phyloP scores from a whole-genome alignment of 2,888 invertebrate genomes.

The Tribolium freemani region DNA sequence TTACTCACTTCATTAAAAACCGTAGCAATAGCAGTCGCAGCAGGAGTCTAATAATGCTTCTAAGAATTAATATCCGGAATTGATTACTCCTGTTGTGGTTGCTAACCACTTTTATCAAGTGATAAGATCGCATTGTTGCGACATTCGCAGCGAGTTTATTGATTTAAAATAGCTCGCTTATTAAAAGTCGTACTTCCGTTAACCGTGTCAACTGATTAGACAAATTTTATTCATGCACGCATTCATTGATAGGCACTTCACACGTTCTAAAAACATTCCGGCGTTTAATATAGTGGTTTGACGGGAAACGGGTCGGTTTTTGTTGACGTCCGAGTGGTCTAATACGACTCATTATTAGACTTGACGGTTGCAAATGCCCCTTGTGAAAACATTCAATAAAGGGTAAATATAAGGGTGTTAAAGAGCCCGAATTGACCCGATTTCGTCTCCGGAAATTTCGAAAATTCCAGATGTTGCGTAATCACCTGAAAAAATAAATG shows the following conservation, averaged over 20 bases:
- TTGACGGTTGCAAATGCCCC: conserved; percentile 60
- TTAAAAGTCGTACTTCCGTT: conserved; percentile 31
- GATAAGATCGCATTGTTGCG: not conserved
- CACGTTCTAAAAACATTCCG: conserved; percentile 44
- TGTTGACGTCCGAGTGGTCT: conserved; percentile 56
- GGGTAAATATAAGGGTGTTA: conserved; percentile 51
- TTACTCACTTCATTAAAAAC: not conserved
- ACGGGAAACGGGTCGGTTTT: conserved; percentile 54
- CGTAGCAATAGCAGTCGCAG: conserved; percentile 4
- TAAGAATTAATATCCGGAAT: conserved; percentile 9
- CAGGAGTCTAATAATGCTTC: conserved; percentile 16
- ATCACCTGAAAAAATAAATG: conserved; percentile 56
- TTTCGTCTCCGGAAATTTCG: not conserved
- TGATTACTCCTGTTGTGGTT: conserved; percentile 15
- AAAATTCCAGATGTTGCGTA: not conserved
- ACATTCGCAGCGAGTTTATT: not conserved
- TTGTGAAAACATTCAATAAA: conserved; percentile 59
- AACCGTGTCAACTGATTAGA: conserved; percentile 15
- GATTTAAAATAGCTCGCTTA: not conserved
- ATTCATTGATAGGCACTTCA: conserved; percentile 43
- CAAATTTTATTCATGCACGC: conserved; percentile 24
- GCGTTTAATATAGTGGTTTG: conserved; percentile 45
- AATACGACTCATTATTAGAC: conserved; percentile 60
- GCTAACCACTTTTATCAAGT: not conserved
- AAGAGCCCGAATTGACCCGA: not conserved